phyloP scores from a whole-genome alignment of 2,888 invertebrate genomes.

The Autographa gamma region DNA sequence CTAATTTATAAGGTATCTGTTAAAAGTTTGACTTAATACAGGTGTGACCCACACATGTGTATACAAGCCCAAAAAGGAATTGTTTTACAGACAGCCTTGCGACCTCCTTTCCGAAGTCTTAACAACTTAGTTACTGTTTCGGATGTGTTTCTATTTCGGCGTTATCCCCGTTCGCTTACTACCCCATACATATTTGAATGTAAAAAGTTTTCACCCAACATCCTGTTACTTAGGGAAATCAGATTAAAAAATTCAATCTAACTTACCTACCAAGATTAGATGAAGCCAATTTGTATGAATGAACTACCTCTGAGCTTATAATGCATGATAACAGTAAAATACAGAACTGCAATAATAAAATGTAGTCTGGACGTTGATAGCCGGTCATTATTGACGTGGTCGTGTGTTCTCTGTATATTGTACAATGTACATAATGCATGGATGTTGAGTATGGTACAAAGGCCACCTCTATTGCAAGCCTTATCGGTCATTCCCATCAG shows the following conservation, averaged over 20 bases:
- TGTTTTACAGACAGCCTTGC: conserved; percentile 4
- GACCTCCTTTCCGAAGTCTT: conserved; percentile 31
- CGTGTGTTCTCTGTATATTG: conserved; percentile 5
- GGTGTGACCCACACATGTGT: not conserved
- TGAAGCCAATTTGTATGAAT: conserved; percentile 26
- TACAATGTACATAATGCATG: conserved; percentile 25
- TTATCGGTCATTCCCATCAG: conserved; percentile 56
- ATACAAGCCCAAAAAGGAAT: not conserved
- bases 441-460: conserved; percentile 37
- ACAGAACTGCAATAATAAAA: conserved; percentile 8
- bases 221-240: conserved; percentile 12
- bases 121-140: conserved; percentile 28
- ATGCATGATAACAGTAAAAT: conserved; percentile 8
- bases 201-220: conserved; percentile 29
- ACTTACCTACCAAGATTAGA: conserved; percentile 22
- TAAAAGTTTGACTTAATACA: not conserved
- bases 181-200: conserved; percentile 34
- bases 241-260: conserved; percentile 35
- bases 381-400: conserved; percentile 15
- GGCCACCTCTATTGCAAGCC: conserved; percentile 30
- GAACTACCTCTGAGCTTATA: conserved; percentile 12
- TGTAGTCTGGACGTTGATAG: conserved; percentile 8
- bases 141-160: conserved; percentile 21
- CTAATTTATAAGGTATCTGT: not conserved
- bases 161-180: conserved; percentile 19